Percentiles rank a stretch among this genome's conserved stretches.
Evolutionary conservation across 2,113 vertebrate species (phyloP).

Genomic region (Nerophis ophidion): DNA sequence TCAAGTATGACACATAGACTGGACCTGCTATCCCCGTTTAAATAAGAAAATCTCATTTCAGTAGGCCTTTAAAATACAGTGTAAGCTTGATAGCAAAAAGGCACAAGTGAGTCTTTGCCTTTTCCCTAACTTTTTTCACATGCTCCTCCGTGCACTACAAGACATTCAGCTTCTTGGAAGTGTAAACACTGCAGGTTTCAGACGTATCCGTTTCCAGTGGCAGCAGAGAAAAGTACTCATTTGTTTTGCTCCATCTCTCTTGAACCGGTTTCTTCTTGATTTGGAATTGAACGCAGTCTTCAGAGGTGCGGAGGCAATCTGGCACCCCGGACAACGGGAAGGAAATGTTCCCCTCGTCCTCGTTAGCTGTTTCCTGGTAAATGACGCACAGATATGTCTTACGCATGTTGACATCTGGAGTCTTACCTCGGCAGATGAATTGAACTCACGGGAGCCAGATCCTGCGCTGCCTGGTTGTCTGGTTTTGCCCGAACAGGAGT

Average conservation of each 20-base stretch:
- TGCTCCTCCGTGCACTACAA: slow-evolving; percentile 29
- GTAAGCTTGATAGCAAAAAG: slow-evolving; percentile 27
- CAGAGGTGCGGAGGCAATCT: slow-evolving; percentile 62
- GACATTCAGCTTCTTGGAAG: slow-evolving; percentile 67
- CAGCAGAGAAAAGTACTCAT: slow-evolving; percentile 50
- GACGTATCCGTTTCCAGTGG: slow-evolving; percentile 57
- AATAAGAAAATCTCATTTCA: too few species aligned
- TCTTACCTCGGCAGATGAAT: slow-evolving; percentile 40
- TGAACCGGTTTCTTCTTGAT: slow-evolving; percentile 44
- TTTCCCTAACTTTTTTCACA: slow-evolving; percentile 8
- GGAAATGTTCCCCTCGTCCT: slow-evolving; percentile 37
- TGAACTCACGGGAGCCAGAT: slow-evolving; percentile 16
- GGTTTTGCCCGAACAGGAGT: slow-evolving; percentile 16
- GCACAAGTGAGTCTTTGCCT: slow-evolving; percentile 37
- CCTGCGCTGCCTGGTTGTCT: slow-evolving; percentile 32
- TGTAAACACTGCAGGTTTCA: slow-evolving; percentile 61
- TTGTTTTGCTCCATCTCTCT: slow-evolving; percentile 20
- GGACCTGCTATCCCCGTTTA: too few species aligned
- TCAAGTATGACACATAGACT: too few species aligned
- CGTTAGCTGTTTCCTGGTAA: slow-evolving; percentile 14
- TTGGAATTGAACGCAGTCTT: slow-evolving; percentile 61
- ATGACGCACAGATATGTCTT: neutral
- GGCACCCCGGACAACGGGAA: slow-evolving; percentile 51
- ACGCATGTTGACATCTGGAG: neutral
- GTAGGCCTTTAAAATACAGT: slow-evolving; percentile 11